Evolutionary conservation across 2,797 vertebrate genomes (phyloP).

Genomic region (Poecilia picta): DNA sequence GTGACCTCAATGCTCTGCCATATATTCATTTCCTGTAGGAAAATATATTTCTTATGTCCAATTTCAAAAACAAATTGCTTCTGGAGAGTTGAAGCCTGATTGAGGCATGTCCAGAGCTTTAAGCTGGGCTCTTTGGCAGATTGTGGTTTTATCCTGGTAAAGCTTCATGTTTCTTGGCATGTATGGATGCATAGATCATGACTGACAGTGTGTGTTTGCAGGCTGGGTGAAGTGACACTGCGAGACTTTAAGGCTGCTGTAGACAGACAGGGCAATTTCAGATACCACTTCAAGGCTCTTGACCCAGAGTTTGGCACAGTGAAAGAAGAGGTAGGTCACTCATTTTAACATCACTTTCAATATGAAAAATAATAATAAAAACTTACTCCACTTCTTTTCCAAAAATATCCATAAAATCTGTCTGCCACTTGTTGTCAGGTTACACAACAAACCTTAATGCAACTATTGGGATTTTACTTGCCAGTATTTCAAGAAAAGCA

Average conservation of each 20-base stretch:
- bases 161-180: slow-evolving; percentile 31
- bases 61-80: slow-evolving; percentile 31
- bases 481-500: neutral
- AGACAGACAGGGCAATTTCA: slow-evolving; percentile 92
- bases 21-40: neutral
- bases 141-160: slow-evolving; percentile 27
- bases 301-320: slow-evolving; percentile 99
- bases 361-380: slow-evolving; percentile 11
- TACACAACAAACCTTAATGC: neutral
- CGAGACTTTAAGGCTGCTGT: slow-evolving; percentile 95
- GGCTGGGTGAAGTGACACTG: slow-evolving; percentile 95
- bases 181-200: slow-evolving; percentile 30
- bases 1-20: too few relatives aligned
- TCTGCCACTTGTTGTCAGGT: neutral
- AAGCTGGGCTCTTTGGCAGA: slow-evolving; percentile 14
- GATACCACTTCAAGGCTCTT: slow-evolving; percentile 98
- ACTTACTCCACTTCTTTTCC: neutral
- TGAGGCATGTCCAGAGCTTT: slow-evolving; percentile 14
- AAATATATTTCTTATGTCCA: neutral
- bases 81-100: slow-evolving; percentile 20
- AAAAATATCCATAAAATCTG: neutral
- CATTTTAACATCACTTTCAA: slow-evolving; percentile 39
- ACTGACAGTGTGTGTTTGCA: slow-evolving; percentile 67
- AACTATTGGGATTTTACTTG: neutral
- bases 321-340: slow-evolving; percentile 91